Percentiles rank a stretch among this genome's conserved stretches.
Conservation (phyloP, 2,888 invertebrate species). For the Seira ritae region DNA sequence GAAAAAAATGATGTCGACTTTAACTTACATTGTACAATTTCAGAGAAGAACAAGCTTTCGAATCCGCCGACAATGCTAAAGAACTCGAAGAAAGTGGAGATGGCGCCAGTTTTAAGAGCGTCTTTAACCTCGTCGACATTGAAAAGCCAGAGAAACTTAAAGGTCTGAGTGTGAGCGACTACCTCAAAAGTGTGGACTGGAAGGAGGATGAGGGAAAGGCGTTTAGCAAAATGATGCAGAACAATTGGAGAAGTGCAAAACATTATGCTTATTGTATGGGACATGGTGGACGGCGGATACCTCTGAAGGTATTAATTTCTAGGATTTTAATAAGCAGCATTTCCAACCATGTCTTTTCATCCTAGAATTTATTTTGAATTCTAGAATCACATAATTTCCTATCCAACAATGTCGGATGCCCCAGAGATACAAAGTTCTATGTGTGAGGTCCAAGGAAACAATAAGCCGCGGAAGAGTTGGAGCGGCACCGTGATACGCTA, state of each 20-base stretch:
- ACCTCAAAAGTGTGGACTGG: constrained; percentile 66
- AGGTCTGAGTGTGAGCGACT: constrained; percentile 62
- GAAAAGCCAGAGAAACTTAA: constrained; percentile 46
- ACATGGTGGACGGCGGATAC: constrained; percentile 47
- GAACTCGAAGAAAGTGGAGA: constrained; percentile 56
- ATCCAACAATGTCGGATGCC: constrained; percentile 34
- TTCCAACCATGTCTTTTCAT: not conserved
- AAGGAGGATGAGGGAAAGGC: constrained; percentile 31
- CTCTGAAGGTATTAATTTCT: constrained; percentile 47
- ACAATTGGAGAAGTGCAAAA: constrained; percentile 60
- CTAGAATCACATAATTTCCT: constrained; percentile 45
- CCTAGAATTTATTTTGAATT: not conserved
- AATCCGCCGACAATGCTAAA: constrained; percentile 52
- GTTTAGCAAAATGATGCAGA: constrained; percentile 50
- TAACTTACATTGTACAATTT: not conserved
- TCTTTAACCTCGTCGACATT: constrained; percentile 66
- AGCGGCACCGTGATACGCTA: too few relatives aligned
- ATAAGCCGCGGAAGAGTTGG: too few relatives aligned
- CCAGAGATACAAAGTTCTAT: not conserved
- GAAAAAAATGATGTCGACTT: not conserved
- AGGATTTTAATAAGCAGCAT: not conserved
- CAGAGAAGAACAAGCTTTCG: constrained; percentile 39
- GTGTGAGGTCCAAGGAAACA: not conserved
- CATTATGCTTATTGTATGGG: constrained; percentile 65
- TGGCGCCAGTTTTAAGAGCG: constrained; percentile 40